Evolutionary conservation across 2,888 invertebrate genomes (phyloP).

Genomic region (Bombylius discolor): DNA sequence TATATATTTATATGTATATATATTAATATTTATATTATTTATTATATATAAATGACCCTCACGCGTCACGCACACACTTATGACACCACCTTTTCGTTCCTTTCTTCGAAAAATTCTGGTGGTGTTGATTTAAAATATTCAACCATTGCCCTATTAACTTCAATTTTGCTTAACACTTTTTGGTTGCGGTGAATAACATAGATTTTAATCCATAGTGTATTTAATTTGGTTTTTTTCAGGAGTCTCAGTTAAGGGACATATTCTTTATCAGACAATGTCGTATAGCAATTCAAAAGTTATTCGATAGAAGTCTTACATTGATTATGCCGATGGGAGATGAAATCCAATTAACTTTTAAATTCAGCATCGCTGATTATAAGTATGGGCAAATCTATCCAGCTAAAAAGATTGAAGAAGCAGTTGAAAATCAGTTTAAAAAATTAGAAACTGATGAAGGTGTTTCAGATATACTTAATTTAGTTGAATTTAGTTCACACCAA

Average conservation of each 20-base stretch:
- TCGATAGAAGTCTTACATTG: constrained; percentile 1
- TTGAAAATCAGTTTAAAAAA: constrained; percentile 2
- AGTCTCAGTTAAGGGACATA: not conserved
- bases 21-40: too few species aligned
- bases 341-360: constrained; percentile 1
- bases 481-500: constrained; percentile 2
- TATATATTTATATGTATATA: too few species aligned
- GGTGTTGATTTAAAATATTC: too few species aligned
- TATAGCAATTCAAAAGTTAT: constrained; percentile 7
- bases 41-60: too few species aligned
- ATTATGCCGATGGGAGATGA: not conserved
- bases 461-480: constrained; percentile 10
- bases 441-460: constrained; percentile 6
- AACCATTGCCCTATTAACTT: too few species aligned
- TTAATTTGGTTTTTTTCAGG: constrained; percentile 1
- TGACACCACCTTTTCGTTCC: too few species aligned
- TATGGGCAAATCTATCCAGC: constrained; percentile 12
- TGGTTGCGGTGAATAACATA: too few species aligned
- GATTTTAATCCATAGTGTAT: too few species aligned
- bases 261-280: constrained; percentile 10
- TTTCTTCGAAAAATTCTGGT: too few species aligned
- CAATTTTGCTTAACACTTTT: too few species aligned
- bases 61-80: too few species aligned
- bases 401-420: constrained; percentile 9
- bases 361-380: constrained; percentile 7